Conservation (phyloP, 1,140 invertebrate genomes). For the Dinoponera quadriceps region DNA sequence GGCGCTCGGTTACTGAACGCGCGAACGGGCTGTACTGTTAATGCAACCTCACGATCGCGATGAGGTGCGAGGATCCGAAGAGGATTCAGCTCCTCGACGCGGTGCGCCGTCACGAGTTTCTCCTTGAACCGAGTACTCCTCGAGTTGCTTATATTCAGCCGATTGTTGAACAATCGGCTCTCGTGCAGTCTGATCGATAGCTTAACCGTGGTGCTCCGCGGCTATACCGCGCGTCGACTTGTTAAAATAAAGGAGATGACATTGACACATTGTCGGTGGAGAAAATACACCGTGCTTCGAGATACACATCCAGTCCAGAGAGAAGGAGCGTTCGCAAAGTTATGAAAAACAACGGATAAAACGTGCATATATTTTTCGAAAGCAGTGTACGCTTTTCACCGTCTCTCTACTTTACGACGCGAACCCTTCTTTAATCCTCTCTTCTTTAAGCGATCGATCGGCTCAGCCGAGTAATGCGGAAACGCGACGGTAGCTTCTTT, state of each 20-base stretch:
- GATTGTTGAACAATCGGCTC: conserved; percentile 62
- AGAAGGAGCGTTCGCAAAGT: not conserved
- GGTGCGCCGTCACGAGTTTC: conserved; percentile 68
- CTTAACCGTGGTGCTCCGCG: conserved; percentile 4
- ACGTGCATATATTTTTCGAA: not conserved
- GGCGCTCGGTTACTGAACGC: conserved; percentile 59
- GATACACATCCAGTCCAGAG: not conserved
- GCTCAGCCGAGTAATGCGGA: conserved; percentile 41
- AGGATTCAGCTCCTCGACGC: conserved; percentile 64
- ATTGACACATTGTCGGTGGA: not conserved
- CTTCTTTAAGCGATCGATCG: conserved; percentile 52
- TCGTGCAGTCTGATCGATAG: conserved; percentile 57
- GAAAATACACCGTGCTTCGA: not conserved
- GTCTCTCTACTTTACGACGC: not conserved
- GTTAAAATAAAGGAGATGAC: conserved; percentile 15
- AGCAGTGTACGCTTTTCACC: not conserved
- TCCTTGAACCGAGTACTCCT: conserved; percentile 48
- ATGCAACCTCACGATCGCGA: conserved; percentile 79
- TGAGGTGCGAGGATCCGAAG: conserved; percentile 64
- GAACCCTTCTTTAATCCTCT: conserved; percentile 15
- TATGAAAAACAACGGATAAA: not conserved
- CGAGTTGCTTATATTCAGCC: conserved; percentile 58
- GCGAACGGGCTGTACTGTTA: conserved; percentile 72
- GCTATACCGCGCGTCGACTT: conserved; percentile 3
- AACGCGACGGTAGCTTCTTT: conserved; percentile 39